Percentiles rank a stretch among this genome's conserved stretches.
Evolutionary conservation across 2,888 invertebrate species (phyloP).

Genomic region (Tipula unca): DNA sequence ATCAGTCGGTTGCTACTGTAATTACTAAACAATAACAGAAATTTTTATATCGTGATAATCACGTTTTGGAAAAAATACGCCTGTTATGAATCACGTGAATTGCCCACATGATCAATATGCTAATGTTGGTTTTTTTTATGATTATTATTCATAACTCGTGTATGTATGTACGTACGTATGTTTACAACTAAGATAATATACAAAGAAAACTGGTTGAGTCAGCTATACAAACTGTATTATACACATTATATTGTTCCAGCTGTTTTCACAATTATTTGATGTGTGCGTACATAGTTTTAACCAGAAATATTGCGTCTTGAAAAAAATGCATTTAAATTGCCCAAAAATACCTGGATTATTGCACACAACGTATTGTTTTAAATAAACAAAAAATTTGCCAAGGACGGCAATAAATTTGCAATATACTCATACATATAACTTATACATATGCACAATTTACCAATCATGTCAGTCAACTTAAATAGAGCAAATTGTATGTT

Average conservation of each 20-base stretch:
- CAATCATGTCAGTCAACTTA: neutral
- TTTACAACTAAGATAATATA: neutral
- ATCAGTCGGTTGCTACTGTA: neutral
- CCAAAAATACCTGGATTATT: neutral
- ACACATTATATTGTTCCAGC: neutral
- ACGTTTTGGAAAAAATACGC: neutral
- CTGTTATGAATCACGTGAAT: neutral
- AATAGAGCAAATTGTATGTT: neutral
- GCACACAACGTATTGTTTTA: neutral
- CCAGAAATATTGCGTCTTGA: too few species aligned
- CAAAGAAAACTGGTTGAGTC: neutral
- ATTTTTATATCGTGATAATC: neutral
- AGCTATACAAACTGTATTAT: neutral
- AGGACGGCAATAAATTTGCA: neutral
- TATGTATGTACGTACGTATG: neutral
- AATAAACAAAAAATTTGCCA: neutral
- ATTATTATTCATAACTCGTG: neutral
- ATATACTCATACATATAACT: neutral
- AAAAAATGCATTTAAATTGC: neutral
- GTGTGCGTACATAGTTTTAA: neutral
- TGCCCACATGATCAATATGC: neutral
- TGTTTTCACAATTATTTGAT: neutral
- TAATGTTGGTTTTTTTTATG: neutral
- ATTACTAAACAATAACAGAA: neutral
- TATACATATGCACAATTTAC: too few species aligned